Evolutionary conservation across 1,140 invertebrate genomes (phyloP), one percentile per base, ranked within the genome.

Genomic region (Drosophila cardini): DNA sequence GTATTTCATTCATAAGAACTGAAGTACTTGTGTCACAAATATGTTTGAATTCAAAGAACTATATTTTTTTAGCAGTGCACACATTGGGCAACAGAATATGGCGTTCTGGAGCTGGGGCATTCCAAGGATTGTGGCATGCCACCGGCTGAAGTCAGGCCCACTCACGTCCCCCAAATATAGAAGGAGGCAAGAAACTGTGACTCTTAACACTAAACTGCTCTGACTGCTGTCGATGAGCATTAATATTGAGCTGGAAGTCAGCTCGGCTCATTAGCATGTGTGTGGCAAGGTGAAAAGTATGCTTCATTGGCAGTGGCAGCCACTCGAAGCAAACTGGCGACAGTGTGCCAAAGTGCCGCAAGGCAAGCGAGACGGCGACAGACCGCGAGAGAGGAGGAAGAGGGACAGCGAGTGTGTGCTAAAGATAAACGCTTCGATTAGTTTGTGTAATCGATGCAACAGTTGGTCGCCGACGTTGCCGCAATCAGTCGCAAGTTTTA

Each of bases 391-490:
- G 30, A n/a, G 18, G 13, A 21, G 6, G 16, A 4, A 30, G 55
- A 42, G n/a, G 11, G 40, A 13, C 13, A 1, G 5, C 9, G 21
- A 36, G 42, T 34, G 13, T 5, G 52, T 36, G 36, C 43, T 61
- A 9, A 61, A 61, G 78, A 55, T 34, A 78, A 70, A 63, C 40
- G 70, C 70, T 55, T 43, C 78, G 77, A 80, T 83, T 82, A 72
- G 8, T 38, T 43, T 15, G 42, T n/a, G 36, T 45, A 11, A 45
- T 36, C 63, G 81, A 30, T 64, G 67, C 75, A 86, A 86, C 82
- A 86, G 82, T 86, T 86, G 83, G 83, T 86, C 74, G 82, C 83
- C 71, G 76, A 70, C 71, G 48, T 71, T 72, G 78, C 72, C 43
- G 69, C 76, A 63, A 42, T 55, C 67, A 67, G 61, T 67, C 43